A percentile compares a stretch with the other conserved stretches of the same genome.
These are phyloP conservation scores for Diuraphis noxia DNA, from an alignment of 1,140 invertebrate species.

Conservation along the genomic window DNA sequence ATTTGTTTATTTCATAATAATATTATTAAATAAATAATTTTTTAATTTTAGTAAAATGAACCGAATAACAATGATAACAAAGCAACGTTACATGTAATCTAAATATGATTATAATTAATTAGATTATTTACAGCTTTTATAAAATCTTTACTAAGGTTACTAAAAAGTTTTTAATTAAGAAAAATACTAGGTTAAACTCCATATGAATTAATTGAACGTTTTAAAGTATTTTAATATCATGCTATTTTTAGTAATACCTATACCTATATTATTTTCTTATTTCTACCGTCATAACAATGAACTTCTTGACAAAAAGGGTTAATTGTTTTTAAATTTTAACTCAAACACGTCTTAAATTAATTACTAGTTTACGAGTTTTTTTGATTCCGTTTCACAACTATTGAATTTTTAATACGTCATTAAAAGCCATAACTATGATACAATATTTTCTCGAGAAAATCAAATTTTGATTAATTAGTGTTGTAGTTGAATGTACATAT, in stretches of 20 bases:
- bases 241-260: neutral
- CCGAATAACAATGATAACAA: neutral
- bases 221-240: neutral
- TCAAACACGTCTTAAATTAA: neutral
- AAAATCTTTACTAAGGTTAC: neutral
- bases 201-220: neutral
- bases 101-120: neutral
- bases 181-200: neutral
- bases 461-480: neutral
- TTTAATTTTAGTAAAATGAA: neutral
- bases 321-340: constrained; percentile 11
- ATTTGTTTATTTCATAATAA: neutral
- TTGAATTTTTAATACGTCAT: neutral
- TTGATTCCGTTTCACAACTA: neutral
- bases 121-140: neutral
- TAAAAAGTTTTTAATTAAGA: constrained; percentile 2
- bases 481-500: neutral
- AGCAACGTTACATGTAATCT: neutral
- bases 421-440: neutral
- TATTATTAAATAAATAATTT: no score
- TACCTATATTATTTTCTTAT: neutral
- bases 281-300: neutral
- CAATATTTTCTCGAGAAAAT: neutral
- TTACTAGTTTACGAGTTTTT: neutral
- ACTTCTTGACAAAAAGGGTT: neutral